Evolutionary conservation across 2,888 invertebrate genomes (phyloP).

Genomic region (Pristionchus exspectatus): DNA sequence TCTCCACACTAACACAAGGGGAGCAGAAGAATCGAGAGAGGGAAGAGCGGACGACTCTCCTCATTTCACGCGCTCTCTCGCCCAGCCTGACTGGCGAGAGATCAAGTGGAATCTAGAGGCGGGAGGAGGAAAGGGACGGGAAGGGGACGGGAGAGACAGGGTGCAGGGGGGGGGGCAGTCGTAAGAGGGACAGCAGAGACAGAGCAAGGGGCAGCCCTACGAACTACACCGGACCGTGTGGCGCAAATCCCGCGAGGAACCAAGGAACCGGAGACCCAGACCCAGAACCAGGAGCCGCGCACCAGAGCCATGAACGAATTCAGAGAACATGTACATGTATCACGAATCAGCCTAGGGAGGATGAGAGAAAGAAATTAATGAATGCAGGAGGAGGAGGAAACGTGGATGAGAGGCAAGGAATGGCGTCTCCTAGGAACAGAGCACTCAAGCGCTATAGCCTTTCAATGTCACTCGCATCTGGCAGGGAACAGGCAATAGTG

Average conservation of each 20-base stretch:
- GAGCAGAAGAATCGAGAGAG: not conserved
- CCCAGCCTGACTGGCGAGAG: not conserved
- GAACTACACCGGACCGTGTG: not conserved
- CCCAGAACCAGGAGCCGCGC: too few species aligned
- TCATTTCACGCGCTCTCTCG: too few species aligned
- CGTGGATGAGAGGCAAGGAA: too few species aligned
- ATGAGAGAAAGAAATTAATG: too few species aligned
- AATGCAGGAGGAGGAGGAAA: not conserved
- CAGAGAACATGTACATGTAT: too few species aligned
- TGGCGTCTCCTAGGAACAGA: too few species aligned
- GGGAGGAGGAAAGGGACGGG: not conserved
- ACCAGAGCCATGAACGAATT: not conserved
- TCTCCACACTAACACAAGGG: slow-evolving; percentile 58
- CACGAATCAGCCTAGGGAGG: too few species aligned
- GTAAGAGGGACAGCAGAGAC: slow-evolving; percentile 13
- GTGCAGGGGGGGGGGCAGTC: not conserved
- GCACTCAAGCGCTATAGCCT: too few species aligned
- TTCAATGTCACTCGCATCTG: too few species aligned
- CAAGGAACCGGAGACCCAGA: too few species aligned
- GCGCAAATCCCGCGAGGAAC: not conserved
- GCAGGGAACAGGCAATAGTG: too few species aligned
- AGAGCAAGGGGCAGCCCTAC: not conserved
- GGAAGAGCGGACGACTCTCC: not conserved
- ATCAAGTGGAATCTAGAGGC: not conserved
- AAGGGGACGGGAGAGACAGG: slow-evolving; percentile 11